phyloP scores from a whole-genome alignment of 2,888 invertebrate species.

The Amphipyra berbera region DNA sequence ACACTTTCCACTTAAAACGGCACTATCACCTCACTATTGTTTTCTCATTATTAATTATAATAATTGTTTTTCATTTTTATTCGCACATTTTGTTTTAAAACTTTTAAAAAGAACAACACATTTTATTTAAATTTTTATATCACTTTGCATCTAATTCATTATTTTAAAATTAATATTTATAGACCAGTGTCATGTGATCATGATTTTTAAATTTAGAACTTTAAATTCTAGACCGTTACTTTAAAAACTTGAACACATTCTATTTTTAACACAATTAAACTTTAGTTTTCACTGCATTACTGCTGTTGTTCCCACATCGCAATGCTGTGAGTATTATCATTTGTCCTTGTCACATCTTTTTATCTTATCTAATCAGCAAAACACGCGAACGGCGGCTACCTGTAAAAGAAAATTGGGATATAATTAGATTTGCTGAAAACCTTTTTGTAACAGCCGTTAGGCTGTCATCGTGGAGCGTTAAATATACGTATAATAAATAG shows the following conservation, averaged over 20 bases:
- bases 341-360: constrained; percentile 58
- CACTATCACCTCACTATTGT: constrained; percentile 16
- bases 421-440: constrained; percentile 46
- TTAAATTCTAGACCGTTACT: not conserved
- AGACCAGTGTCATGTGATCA: constrained; percentile 36
- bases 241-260: constrained; percentile 12
- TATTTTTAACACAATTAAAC: constrained; percentile 7
- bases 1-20: constrained; percentile 39
- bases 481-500: not conserved
- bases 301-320: constrained; percentile 27
- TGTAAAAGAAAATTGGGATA: constrained; percentile 56
- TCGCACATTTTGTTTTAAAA: constrained; percentile 19
- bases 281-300: constrained; percentile 22
- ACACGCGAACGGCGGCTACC: constrained; percentile 49
- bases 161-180: constrained; percentile 15
- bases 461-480: not conserved
- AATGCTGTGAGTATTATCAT: constrained; percentile 40
- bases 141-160: constrained; percentile 16
- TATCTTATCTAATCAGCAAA: constrained; percentile 59
- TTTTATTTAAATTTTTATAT: constrained; percentile 12
- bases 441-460: constrained; percentile 8
- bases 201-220: constrained; percentile 12
- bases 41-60: constrained; percentile 36
- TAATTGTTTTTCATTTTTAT: constrained; percentile 25
- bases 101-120: constrained; percentile 17